Percentiles rank a stretch among this genome's conserved stretches.
These are phyloP conservation scores for Sphaeramia orbicularis DNA, from an alignment of 2,797 vertebrate species.

Conservation along the genomic window DNA sequence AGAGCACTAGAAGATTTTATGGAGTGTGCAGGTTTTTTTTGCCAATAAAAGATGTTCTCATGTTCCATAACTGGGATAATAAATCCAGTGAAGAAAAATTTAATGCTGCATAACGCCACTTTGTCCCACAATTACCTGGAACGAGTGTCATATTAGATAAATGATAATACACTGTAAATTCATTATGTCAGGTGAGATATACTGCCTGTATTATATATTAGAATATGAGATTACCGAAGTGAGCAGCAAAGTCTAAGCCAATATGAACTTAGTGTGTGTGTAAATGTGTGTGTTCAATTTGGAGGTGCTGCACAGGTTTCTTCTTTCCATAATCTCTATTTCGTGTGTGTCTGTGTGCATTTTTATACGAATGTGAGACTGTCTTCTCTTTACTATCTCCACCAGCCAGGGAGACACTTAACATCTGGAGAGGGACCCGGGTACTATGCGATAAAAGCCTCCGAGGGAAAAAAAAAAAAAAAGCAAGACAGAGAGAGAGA, in stretches of 20 bases:
- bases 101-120: slow-evolving; percentile 55
- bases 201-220: slow-evolving; percentile 32
- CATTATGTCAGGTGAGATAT: slow-evolving; percentile 41
- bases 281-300: slow-evolving; percentile 33
- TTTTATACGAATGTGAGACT: background rate
- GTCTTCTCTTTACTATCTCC: slow-evolving; percentile 53
- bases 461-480: slow-evolving; percentile 21
- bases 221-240: slow-evolving; percentile 38
- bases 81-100: slow-evolving; percentile 53
- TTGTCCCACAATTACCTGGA: slow-evolving; percentile 37
- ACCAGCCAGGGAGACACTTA: slow-evolving; percentile 59
- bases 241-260: slow-evolving; percentile 26
- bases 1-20: slow-evolving; percentile 20
- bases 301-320: slow-evolving; percentile 34
- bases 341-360: slow-evolving; percentile 11
- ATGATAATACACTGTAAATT: slow-evolving; percentile 51
- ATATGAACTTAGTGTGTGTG: slow-evolving; percentile 24
- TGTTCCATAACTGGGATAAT: slow-evolving; percentile 30
- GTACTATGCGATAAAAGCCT: slow-evolving; percentile 63
- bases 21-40: slow-evolving; percentile 18
- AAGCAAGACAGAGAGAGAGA: slow-evolving; percentile 13
- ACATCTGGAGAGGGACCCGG: slow-evolving; percentile 69
- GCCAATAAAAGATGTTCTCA: slow-evolving; percentile 34
- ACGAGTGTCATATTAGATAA: slow-evolving; percentile 54
- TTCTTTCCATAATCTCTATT: slow-evolving; percentile 36